Evolutionary conservation across 2,113 vertebrate species (phyloP), one percentile per base, ranked within the genome.

Genomic region (Hypomesus transpacificus): DNA sequence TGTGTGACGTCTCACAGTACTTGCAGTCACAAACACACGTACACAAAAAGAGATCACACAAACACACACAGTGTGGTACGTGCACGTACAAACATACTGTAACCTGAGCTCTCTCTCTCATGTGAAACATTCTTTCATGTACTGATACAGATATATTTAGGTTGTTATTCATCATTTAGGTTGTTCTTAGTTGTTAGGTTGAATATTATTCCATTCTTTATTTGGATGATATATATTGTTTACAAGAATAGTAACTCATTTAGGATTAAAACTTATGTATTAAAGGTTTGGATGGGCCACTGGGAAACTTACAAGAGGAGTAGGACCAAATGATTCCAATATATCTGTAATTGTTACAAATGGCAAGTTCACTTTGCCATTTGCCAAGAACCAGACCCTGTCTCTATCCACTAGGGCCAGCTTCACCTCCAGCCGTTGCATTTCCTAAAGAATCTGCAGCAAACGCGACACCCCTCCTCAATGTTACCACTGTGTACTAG

Each of bases 371-470:
- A 31, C 67, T 56, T 53, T 58, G 81, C 71, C n/a, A 56, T 5
- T 72, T 75, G 85, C 87, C 83, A 78, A 80, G 87, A 72, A 63
- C 50, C 85, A 88, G 89, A 83, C 90, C 88, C 77, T 87, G 7
- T 87, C 83, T 86, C 86, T 75, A 88, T 92, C 91, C 94, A 91
- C 80, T 90, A 90, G 87, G 87, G 82, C 67, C 63, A 88, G 88
- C 90, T 90, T 90, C 91, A 87, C 85, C 74, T 72, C 81, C 88
- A 83, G 81, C 79, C 73, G 79, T 89, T 92, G 91, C 92, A 91
- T 95, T 96, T 96, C 92, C 93, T 94, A 84, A 94, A 94, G 92
- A 95, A 95, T 94, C 92, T 84, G 72, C 84, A 88, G 87, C 88
- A 86, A 94, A 91, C 76, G 85, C 85, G 85, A 91, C 92, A 90